Conservation (phyloP, 2,797 vertebrate species). For the Gallinago stenura region DNA sequence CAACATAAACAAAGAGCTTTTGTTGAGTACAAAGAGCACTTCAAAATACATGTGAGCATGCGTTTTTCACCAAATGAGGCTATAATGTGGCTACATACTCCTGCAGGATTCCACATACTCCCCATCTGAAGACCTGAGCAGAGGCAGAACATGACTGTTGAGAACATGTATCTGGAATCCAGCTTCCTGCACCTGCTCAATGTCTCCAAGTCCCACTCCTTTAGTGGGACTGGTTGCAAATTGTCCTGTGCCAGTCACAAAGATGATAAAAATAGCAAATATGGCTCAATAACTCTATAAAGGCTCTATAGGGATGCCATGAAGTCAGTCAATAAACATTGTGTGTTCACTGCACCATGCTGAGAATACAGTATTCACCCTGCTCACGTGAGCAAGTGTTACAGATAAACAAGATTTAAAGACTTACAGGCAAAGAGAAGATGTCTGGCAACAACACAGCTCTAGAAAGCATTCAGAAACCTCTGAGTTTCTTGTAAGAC, state of each 20-base stretch:
- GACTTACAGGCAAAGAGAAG: neutral
- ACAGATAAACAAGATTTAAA: neutral
- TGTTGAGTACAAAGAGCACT: neutral
- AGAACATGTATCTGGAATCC: neutral
- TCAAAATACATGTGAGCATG: neutral
- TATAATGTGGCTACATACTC: neutral
- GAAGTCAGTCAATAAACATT: neutral
- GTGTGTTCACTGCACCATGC: neutral
- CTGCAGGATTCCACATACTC: neutral
- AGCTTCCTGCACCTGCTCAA: neutral
- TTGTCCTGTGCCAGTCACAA: neutral
- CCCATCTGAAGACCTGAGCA: neutral
- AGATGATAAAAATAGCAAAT: neutral
- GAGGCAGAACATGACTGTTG: neutral
- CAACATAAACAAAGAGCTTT: neutral
- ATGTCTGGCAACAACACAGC: neutral
- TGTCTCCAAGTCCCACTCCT: neutral
- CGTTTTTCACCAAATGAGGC: neutral
- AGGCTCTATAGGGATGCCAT: neutral
- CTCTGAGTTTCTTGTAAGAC: neutral
- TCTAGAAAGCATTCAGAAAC: neutral
- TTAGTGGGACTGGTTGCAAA: neutral
- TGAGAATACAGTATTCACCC: neutral
- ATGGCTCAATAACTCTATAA: rapidly evolving
- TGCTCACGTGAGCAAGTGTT: neutral